Evolutionary conservation across 2,797 vertebrate genomes (phyloP).

Genomic region (Catharus ustulatus): DNA sequence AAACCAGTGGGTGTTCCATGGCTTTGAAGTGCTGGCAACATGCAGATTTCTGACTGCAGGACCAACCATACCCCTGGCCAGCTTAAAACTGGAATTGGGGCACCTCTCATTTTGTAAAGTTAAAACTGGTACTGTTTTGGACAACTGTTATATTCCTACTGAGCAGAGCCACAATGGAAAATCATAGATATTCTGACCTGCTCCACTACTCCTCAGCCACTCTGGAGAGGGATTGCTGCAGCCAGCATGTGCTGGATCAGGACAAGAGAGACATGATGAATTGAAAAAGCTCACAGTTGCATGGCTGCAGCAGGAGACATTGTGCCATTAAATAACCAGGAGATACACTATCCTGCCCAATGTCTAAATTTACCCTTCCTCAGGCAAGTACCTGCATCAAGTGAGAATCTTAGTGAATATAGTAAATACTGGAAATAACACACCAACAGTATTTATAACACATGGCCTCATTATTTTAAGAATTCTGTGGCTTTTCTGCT

Average conservation of each 20-base stretch:
- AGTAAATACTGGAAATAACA: not conserved
- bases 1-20: not conserved
- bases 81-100: not conserved
- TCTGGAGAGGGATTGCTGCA: not conserved
- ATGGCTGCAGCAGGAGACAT: not conserved
- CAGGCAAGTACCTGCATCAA: not conserved
- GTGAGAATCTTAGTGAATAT: not conserved
- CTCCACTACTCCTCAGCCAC: not conserved
- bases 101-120: not conserved
- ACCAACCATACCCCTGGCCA: not conserved
- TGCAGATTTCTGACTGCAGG: not conserved
- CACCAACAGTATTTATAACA: not conserved
- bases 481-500: not conserved
- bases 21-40: not conserved
- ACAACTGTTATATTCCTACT: accelerated
- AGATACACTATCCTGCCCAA: not conserved
- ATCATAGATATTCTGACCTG: not conserved
- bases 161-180: not conserved
- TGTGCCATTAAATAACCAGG: not conserved
- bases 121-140: not conserved
- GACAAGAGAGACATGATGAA: not conserved
- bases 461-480: not conserved
- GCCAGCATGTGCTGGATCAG: not conserved
- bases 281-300: not conserved
- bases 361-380: not conserved